Conservation (phyloP, 2,888 invertebrate genomes). For the Cryptocheilus praepositus region DNA sequence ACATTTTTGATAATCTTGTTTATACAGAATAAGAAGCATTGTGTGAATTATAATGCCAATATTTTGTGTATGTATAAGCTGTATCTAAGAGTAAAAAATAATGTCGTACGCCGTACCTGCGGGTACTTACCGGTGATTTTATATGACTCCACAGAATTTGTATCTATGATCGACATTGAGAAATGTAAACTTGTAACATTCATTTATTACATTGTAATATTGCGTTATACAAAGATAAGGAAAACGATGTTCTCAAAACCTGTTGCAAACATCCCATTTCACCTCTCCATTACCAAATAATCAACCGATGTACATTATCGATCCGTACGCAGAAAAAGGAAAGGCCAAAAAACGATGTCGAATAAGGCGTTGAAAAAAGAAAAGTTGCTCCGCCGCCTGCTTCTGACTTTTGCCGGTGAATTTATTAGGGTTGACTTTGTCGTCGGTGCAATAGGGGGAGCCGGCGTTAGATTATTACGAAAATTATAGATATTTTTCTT, state of each 20-base stretch:
- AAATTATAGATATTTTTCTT: constrained; percentile 8
- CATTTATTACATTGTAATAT: constrained; percentile 10
- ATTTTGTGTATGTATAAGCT: too few species aligned
- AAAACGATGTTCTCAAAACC: too few species aligned
- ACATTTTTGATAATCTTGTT: background rate
- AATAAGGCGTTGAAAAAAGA: constrained; percentile 61
- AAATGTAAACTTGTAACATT: background rate
- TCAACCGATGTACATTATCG: too few species aligned
- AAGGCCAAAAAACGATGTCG: constrained; percentile 66
- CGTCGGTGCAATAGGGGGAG: background rate
- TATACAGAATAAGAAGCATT: background rate
- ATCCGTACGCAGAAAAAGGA: constrained; percentile 56
- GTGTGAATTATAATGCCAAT: too few species aligned
- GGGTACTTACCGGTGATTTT: too few species aligned
- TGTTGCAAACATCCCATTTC: too few species aligned
- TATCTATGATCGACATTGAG: too few species aligned
- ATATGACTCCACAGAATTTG: too few species aligned
- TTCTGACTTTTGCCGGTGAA: constrained; percentile 22
- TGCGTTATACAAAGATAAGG: constrained; percentile 1
- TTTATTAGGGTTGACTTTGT: constrained; percentile 18
- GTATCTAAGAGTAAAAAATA: too few species aligned
- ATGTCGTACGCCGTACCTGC: too few species aligned
- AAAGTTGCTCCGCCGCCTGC: constrained; percentile 25
- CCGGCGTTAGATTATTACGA: background rate
- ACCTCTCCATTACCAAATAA: too few species aligned